phyloP scores from a whole-genome alignment of 2,888 invertebrate genomes.

The Globia sparganii region DNA sequence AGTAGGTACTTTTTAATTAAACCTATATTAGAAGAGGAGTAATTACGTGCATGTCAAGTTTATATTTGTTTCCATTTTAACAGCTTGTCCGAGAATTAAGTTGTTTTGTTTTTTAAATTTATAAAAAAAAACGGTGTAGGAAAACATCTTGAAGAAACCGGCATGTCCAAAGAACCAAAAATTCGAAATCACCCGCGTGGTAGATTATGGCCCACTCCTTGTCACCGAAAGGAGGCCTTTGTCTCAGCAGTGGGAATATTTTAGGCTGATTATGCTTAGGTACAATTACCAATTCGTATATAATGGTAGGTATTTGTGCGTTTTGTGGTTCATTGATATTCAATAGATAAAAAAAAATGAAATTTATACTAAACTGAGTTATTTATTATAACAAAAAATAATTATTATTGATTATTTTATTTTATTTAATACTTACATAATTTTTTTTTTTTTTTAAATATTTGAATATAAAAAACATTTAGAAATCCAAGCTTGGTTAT shows the following conservation, averaged over 20 bases:
- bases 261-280: background rate
- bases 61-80: constrained; percentile 49
- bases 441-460: too few relatives aligned
- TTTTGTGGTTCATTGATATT: background rate
- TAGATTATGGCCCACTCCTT: background rate
- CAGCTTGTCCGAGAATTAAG: background rate
- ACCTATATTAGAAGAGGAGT: constrained; percentile 19
- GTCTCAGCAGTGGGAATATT: background rate
- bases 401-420: too few relatives aligned
- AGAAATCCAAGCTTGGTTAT: too few relatives aligned
- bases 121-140: background rate
- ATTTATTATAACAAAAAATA: too few relatives aligned
- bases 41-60: constrained; percentile 40
- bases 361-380: background rate
- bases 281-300: background rate
- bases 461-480: too few relatives aligned
- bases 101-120: background rate
- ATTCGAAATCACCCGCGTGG: background rate
- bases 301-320: background rate
- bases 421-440: too few relatives aligned
- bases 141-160: background rate
- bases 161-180: too few relatives aligned
- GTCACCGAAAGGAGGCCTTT: background rate
- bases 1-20: constrained; percentile 24
- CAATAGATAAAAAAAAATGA: background rate